Evolutionary conservation across 2,888 invertebrate genomes (phyloP), one percentile per base, ranked within the genome.

Genomic region (Oscheius sp.): DNA sequence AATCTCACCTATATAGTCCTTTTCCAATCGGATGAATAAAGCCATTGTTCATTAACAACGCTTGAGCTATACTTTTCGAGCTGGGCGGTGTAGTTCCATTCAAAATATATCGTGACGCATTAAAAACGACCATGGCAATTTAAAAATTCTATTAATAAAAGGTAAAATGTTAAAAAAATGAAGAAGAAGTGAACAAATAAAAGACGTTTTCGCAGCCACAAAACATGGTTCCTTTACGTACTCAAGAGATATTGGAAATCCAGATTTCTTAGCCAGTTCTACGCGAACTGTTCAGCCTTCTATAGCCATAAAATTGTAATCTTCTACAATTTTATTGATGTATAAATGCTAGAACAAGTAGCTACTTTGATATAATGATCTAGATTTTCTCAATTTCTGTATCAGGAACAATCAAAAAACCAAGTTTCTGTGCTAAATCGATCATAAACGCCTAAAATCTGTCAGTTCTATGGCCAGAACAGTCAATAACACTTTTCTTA

Each of bases 41-140:
- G 6, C 78, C 79, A 65, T 83, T 83, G 20, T 71, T 71, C 25
- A 79, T 68, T 67, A 84, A 74, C 66, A 84, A 69, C 23, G 75
- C 71, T 31, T 80, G 78, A 42, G 83, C 78, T 15, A 75, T 8
- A 20, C 78, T 78, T 64, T 80, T 81, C 55, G 79, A 72, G 25
- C 71, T 46, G 8, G 64, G 57, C 17, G 76, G 53, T 20, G 73
- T 73, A n/a, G 69, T 46, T 1, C 76, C 75, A n/a, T 45, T 71
- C 6, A 78, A 63, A 39, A 80, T 72, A 64, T 69, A 72, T 61
- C 71, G 70, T 39, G 70, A 70, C n/a, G 75, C 77, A 42, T 73
- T 73, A 27, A 72, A 68, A n/a, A 73, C 71, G n/a, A 57, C 57
- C 70, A 70, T 70, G 25, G 45, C 31, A 42, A 25, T 45, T 23